Evolutionary conservation across 2,113 vertebrate genomes (phyloP).

Genomic region (Vicugna pacos): DNA sequence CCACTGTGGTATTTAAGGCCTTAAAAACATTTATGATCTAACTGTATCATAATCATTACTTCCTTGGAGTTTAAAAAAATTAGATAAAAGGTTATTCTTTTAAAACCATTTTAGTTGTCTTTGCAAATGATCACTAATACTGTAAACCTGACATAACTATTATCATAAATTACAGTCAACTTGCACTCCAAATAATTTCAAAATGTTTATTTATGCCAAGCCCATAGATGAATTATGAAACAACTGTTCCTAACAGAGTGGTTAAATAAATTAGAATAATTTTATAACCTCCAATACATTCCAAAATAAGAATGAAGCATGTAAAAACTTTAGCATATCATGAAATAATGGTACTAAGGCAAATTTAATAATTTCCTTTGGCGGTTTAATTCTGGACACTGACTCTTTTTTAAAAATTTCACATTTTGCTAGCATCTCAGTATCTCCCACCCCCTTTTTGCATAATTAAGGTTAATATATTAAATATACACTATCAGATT

Average conservation of each 20-base stretch:
- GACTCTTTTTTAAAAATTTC: neutral
- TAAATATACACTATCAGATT: neutral
- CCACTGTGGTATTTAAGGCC: slow-evolving; percentile 4
- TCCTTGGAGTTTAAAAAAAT: neutral
- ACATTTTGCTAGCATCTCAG: neutral
- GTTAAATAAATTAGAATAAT: neutral
- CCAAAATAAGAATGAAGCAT: neutral
- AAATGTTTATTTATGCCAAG: neutral
- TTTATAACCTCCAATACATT: neutral
- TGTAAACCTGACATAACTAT: neutral
- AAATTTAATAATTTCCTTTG: slow-evolving; percentile 10
- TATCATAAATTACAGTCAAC: neutral
- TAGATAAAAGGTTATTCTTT: neutral
- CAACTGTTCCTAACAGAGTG: neutral
- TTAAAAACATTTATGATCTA: neutral
- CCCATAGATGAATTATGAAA: neutral
- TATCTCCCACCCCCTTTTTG: neutral
- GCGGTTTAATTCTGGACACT: neutral
- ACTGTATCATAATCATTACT: slow-evolving; percentile 34
- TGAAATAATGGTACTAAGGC: neutral
- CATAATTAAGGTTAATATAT: neutral
- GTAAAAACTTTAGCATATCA: neutral
- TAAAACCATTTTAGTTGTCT: slow-evolving; percentile 7
- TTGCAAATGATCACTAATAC: slow-evolving; percentile 27
- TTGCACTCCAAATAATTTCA: slow-evolving; percentile 7